Base-by-base conservation (phyloP, 1,140 invertebrate genomes). In the Galleria mellonella region DNA sequence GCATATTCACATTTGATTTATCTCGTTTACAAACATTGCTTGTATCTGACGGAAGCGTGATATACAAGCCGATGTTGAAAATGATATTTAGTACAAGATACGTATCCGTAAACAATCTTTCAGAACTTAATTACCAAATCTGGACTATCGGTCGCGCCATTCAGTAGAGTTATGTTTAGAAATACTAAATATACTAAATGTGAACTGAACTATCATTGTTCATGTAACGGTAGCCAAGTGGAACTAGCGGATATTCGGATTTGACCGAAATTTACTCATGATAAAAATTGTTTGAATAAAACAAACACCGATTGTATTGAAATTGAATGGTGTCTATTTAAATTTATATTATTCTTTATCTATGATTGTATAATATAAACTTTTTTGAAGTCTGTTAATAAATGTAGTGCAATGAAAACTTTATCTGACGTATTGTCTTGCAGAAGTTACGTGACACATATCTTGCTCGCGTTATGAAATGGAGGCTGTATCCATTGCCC, bases 181-280 rank as follows among this genome's bases (percentile, higher is more conserved):
- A 50, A 23, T 23, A 23, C 2, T 6, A 3, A 23, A 3, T 23
- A 23, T 6, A 23, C 17, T 23, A 23, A 23, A 23, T 23, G 42
- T 63, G 56, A 59, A 50, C 56, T 47, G 52, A 38, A 46, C 35
- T 15, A 30, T 37, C 51, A 52, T 62, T 62, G 54, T 62, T 54
- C 54, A 49, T 35, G 15, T 47, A 44, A 44, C 47, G 40, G 42
- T 47, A 38, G 48, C 40, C 45, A 42, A 49, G 46, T 46, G 54
- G 43, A 52, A 54, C 51, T 51, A 43, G 43, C 37, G 37, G 46
- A 51, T 55, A 41, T 30, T 36, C 36, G 15, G 14, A 29, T 31
- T 40, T 30, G 31, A 13, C 30, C 7, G 38, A n/a, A n/a, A n/a
- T n/a, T n/a, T n/a, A n/a, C n/a, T n/a, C n/a, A n/a, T n/a, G n/a